phyloP scores from a whole-genome alignment of 1,140 invertebrate species.

The Berghia stephanieae region DNA sequence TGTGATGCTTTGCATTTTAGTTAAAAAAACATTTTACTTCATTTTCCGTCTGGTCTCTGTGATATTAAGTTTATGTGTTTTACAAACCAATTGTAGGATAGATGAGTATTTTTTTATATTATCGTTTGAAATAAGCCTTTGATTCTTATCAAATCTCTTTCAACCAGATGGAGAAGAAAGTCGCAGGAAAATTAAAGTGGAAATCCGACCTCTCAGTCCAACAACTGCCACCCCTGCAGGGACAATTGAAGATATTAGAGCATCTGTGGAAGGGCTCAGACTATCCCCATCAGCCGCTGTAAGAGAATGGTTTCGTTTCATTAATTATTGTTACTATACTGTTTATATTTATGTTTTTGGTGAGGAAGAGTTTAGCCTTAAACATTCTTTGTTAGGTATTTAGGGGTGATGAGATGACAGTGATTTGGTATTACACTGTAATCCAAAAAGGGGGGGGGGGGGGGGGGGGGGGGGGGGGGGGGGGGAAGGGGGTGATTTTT shows the following conservation, averaged over 20 bases:
- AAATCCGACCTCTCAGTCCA: slow-evolving; percentile 91
- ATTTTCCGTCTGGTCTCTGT: too few relatives aligned
- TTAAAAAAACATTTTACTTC: neutral
- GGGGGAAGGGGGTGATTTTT: too few relatives aligned
- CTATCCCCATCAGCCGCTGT: slow-evolving; percentile 77
- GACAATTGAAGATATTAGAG: slow-evolving; percentile 91
- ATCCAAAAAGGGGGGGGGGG: too few relatives aligned
- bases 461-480: too few relatives aligned
- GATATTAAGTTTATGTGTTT: neutral
- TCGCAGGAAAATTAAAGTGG: slow-evolving; percentile 89
- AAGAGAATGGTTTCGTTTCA: slow-evolving; percentile 31
- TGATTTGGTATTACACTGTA: too few relatives aligned
- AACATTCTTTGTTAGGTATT: too few relatives aligned
- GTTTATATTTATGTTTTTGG: too few relatives aligned
- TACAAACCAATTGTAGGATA: too few relatives aligned
- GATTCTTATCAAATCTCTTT: slow-evolving; percentile 2
- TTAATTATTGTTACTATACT: too few relatives aligned
- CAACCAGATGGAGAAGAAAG: slow-evolving; percentile 75
- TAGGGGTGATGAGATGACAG: too few relatives aligned
- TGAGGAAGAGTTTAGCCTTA: too few relatives aligned
- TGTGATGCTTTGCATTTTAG: too few relatives aligned
- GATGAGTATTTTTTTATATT: neutral
- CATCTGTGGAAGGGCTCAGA: slow-evolving; percentile 90
- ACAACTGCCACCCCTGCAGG: slow-evolving; percentile 72
- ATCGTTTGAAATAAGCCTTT: neutral